Percentiles rank a stretch among this genome's conserved stretches.
Conservation (phyloP, 1,140 invertebrate genomes). For the Cryptotermes secundus region DNA sequence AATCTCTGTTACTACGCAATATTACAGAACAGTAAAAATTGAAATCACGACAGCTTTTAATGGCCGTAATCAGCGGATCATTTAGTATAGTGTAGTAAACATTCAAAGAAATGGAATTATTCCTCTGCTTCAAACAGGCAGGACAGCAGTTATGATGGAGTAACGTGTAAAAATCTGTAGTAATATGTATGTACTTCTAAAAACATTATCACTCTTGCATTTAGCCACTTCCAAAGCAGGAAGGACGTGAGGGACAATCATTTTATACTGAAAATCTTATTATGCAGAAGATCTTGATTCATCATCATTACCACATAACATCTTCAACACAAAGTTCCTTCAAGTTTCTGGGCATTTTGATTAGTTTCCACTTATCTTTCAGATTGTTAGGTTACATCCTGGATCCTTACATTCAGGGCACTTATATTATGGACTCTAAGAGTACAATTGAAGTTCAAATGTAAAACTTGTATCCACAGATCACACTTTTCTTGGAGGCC, state of each 20-base stretch:
- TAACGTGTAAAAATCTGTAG: background rate
- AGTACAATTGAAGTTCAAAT: background rate
- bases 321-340: background rate
- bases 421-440: background rate
- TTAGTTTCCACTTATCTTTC: background rate
- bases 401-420: background rate
- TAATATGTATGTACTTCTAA: background rate
- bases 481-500: background rate
- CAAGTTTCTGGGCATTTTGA: slow-evolving; percentile 1
- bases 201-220: slow-evolving; percentile 17
- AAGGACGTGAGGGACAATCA: background rate
- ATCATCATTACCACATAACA: background rate
- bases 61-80: background rate
- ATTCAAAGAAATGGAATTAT: slow-evolving; percentile 18
- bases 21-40: background rate
- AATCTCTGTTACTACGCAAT: slow-evolving; percentile 5
- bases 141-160: background rate
- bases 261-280: background rate
- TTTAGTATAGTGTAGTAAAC: slow-evolving; percentile 12
- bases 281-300: background rate
- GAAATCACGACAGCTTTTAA: background rate
- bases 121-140: background rate
- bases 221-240: background rate
- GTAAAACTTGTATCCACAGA: background rate
- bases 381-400: background rate